phyloP scores from a whole-genome alignment of 2,888 invertebrate genomes.

The Notocelia uddmanniana region DNA sequence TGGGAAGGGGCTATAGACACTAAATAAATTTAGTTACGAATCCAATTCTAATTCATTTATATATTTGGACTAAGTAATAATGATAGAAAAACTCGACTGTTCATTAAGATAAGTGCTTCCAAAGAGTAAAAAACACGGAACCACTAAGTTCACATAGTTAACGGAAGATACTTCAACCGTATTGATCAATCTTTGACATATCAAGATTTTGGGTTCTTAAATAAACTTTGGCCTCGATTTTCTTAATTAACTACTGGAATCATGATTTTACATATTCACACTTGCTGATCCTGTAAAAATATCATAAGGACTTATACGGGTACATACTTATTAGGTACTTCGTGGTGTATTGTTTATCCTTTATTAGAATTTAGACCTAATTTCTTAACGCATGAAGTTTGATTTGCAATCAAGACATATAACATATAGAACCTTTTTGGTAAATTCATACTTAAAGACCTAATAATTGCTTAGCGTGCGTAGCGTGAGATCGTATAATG shows the following conservation, averaged over 20 bases:
- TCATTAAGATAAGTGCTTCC: constrained; percentile 9
- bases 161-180: not conserved
- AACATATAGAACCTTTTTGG: constrained; percentile 3
- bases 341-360: not conserved
- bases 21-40: not conserved
- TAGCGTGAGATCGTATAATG: constrained; percentile 39
- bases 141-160: constrained; percentile 21
- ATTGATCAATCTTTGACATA: constrained; percentile 13
- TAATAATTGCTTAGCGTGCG: constrained; percentile 37
- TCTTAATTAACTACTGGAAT: not conserved
- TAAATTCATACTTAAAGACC: not conserved
- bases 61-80: no score
- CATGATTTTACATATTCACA: not conserved
- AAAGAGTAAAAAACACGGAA: constrained; percentile 30
- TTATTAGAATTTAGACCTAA: not conserved
- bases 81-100: not conserved
- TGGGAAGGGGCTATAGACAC: no score
- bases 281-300: no score
- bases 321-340: not conserved
- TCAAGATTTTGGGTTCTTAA: not conserved
- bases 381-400: not conserved
- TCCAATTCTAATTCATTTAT: not conserved
- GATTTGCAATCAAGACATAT: not conserved
- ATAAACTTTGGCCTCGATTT: not conserved
- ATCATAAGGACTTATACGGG: no score